Conservation (phyloP, 2,888 invertebrate genomes). For the Trachelus tabidus region DNA sequence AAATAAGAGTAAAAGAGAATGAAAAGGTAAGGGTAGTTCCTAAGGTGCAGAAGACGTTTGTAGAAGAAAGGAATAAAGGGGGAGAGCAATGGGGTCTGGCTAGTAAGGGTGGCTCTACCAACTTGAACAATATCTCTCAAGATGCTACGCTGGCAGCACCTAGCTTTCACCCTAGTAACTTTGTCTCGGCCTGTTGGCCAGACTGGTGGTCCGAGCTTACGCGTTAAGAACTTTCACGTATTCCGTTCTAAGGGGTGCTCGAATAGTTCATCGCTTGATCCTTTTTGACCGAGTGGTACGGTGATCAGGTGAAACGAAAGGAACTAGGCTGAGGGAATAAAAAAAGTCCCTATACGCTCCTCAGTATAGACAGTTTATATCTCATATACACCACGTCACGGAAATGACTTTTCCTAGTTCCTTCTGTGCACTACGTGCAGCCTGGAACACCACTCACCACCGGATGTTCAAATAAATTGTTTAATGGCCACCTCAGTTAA, state of each 20-base stretch:
- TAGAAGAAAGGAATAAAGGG: slow-evolving; percentile 9
- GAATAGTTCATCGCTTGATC: neutral
- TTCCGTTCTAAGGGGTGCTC: slow-evolving; percentile 17
- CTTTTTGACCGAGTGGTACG: neutral
- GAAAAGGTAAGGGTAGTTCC: slow-evolving; percentile 24
- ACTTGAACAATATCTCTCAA: slow-evolving; percentile 51
- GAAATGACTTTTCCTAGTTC: neutral
- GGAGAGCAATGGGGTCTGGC: slow-evolving; percentile 20
- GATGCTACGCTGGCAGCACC: slow-evolving; percentile 37
- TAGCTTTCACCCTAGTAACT: slow-evolving; percentile 44
- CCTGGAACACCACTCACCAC: neutral
- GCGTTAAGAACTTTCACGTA: slow-evolving; percentile 40
- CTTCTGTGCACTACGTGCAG: neutral
- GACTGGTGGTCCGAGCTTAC: slow-evolving; percentile 30
- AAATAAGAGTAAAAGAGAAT: slow-evolving; percentile 7
- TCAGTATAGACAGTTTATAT: neutral
- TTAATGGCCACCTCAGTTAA: neutral
- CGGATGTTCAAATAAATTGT: neutral
- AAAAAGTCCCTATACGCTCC: neutral
- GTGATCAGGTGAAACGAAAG: neutral
- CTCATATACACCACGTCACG: neutral
- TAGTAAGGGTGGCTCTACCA: slow-evolving; percentile 30
- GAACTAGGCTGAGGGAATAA: neutral
- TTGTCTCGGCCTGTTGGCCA: slow-evolving; percentile 19
- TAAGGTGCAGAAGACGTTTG: slow-evolving; percentile 9